These are phyloP conservation scores for Columba guinea DNA, from an alignment of 2,797 vertebrate genomes.

Conservation along the genomic window DNA sequence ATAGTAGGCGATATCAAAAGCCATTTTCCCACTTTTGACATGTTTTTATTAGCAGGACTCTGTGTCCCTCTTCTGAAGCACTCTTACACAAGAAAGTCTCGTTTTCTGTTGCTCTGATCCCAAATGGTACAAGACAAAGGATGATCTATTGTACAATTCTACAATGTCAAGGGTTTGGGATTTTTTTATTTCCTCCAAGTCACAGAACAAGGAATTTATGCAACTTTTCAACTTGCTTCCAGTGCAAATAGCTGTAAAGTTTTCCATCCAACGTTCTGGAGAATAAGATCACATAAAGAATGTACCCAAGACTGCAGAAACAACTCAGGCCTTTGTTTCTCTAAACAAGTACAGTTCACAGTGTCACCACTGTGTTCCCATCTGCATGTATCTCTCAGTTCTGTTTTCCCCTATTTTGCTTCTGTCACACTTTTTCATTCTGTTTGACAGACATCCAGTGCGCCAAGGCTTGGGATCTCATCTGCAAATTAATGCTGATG, in stretches of 20 bases:
- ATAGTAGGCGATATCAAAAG: background rate
- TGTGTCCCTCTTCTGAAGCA: background rate
- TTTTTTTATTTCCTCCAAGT: background rate
- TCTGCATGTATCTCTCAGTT: background rate
- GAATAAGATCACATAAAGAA: background rate
- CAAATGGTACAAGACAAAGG: background rate
- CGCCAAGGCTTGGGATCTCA: conserved; percentile 62
- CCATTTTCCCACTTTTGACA: background rate
- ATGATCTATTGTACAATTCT: background rate
- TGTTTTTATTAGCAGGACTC: background rate
- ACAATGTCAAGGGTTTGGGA: background rate
- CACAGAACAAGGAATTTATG: background rate
- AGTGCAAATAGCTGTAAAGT: background rate
- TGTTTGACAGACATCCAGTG: conserved; percentile 72
- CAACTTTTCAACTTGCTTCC: background rate
- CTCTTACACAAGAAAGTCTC: background rate
- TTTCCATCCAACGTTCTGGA: background rate
- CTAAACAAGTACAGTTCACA: background rate
- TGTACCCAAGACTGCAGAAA: background rate
- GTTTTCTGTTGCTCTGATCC: background rate
- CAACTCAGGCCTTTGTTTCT: background rate
- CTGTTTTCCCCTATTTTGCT: background rate
- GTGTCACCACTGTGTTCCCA: background rate
- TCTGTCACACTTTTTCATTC: background rate
- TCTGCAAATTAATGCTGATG: conserved; percentile 77